These are phyloP conservation scores for Xenus cinereus DNA, from an alignment of 2,113 vertebrate species.

Conservation along the genomic window DNA sequence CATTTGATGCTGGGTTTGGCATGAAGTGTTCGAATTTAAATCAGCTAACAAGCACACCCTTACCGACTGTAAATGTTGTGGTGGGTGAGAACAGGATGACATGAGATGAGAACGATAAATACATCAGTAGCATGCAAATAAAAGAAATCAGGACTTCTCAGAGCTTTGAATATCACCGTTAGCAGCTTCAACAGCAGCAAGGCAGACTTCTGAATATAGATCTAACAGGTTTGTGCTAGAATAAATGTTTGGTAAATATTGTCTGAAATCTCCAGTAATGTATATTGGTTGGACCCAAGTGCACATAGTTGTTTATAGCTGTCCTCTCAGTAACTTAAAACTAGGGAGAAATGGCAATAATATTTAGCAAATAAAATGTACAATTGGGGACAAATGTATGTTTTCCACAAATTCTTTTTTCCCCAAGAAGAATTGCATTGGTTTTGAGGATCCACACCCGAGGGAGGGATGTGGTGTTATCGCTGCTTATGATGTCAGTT, in stretches of 20 bases:
- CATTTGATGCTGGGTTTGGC: background rate
- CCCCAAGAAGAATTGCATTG: background rate
- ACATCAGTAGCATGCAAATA: background rate
- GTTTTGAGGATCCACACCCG: background rate
- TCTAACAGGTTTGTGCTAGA: background rate
- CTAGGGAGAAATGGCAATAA: background rate
- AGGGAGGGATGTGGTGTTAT: background rate
- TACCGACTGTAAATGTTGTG: background rate
- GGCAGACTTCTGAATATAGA: background rate
- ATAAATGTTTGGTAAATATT: background rate
- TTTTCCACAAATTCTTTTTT: background rate
- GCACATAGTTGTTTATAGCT: background rate
- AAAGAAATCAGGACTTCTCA: background rate
- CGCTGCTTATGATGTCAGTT: background rate
- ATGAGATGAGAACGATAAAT: background rate
- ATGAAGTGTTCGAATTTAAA: background rate
- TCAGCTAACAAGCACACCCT: background rate
- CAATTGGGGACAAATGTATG: background rate
- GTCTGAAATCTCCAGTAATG: background rate
- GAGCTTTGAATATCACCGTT: background rate
- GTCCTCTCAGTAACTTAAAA: background rate
- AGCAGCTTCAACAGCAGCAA: background rate
- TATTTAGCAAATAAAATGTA: background rate
- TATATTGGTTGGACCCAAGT: background rate
- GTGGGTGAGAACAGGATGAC: background rate